These are phyloP conservation scores for Agelastica alni DNA, from an alignment of 2,888 invertebrate genomes.

Conservation along the genomic window DNA sequence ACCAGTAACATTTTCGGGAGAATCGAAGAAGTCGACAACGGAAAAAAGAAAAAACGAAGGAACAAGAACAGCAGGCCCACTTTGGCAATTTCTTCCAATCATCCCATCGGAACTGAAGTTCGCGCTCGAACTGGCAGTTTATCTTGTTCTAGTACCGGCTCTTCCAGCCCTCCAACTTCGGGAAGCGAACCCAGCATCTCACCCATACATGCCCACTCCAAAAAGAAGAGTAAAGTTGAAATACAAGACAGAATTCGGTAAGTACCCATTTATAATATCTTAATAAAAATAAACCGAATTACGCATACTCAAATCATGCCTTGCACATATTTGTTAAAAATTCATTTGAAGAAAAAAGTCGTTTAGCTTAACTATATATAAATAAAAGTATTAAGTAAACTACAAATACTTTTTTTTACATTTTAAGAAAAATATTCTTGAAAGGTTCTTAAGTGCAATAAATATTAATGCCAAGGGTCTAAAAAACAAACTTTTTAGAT, in stretches of 20 bases:
- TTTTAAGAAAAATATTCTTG: no score
- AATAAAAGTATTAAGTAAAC: no score
- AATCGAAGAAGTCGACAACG: constrained; percentile 60
- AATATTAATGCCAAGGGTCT: no score
- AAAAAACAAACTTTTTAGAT: no score
- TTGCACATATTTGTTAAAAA: no score
- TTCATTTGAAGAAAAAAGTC: no score
- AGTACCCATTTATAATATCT: no score
- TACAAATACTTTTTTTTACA: no score
- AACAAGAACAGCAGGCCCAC: constrained; percentile 65
- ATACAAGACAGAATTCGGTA: constrained; percentile 81
- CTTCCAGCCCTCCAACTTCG: constrained; percentile 79
- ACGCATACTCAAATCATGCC: no score
- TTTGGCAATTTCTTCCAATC: constrained; percentile 63
- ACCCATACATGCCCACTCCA: constrained; percentile 71
- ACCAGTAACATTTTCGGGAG: constrained; percentile 58
- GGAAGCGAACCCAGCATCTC: constrained; percentile 76
- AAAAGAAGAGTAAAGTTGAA: constrained; percentile 73
- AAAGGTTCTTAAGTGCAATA: no score
- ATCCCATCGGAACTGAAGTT: constrained; percentile 54
- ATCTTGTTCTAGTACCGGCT: constrained; percentile 73
- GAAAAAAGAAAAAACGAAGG: constrained; percentile 64
- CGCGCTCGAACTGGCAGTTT: constrained; percentile 75
- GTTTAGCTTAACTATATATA: no score
- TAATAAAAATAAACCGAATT: no score